These are phyloP conservation scores for Limnodromus scolopaceus DNA, from an alignment of 2,797 vertebrate genomes.

Conservation along the genomic window DNA sequence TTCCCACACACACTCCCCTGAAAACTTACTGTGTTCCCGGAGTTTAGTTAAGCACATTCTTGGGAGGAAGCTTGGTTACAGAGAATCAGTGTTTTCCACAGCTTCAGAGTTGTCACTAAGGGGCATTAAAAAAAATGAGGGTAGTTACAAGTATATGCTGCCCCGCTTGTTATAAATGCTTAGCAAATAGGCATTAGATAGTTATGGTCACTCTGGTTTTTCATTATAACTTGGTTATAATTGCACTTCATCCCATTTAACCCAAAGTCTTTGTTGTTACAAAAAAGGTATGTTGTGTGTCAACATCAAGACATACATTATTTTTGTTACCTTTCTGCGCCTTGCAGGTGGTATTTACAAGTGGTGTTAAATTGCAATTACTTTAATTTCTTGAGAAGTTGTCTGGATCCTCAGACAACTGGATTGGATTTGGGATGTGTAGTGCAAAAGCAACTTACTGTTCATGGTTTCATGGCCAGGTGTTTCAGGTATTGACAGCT, in stretches of 20 bases:
- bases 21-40: neutral
- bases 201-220: neutral
- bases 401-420: neutral
- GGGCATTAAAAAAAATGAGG: neutral
- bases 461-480: neutral
- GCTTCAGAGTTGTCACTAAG: neutral
- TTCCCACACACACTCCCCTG: fast-evolving
- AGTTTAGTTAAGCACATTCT: neutral
- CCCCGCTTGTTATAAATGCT: neutral
- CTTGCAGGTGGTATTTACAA: neutral
- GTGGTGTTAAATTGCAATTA: neutral
- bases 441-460: neutral
- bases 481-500: neutral
- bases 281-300: neutral
- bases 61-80: neutral
- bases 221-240: neutral
- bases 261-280: neutral
- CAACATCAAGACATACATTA: neutral
- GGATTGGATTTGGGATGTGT: neutral
- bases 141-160: neutral
- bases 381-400: neutral
- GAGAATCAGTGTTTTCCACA: neutral
- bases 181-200: neutral
- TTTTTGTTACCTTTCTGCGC: neutral
- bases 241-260: neutral